Conservation (phyloP, 2,797 vertebrate species). For the Phyllotis vaccarum region DNA sequence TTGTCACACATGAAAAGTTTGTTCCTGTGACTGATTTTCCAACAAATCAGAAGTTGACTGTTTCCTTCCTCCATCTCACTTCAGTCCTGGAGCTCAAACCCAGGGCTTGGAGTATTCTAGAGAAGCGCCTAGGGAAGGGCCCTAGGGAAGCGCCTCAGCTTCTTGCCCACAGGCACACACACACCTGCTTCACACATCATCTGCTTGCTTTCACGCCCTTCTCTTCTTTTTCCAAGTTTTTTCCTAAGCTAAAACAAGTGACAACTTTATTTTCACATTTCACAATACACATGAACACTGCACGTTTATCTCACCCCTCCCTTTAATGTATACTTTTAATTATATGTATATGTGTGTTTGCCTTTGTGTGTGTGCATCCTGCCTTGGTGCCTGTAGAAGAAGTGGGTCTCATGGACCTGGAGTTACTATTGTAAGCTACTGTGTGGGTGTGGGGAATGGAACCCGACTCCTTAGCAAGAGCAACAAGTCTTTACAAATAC, state of each 20-base stretch:
- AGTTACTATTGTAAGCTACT: background rate
- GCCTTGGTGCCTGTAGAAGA: background rate
- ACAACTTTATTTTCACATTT: background rate
- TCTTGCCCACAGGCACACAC: too few relatives aligned
- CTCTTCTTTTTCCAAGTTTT: background rate
- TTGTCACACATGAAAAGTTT: background rate
- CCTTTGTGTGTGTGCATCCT: background rate
- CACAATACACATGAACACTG: background rate
- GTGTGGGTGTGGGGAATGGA: background rate
- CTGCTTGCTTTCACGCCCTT: background rate
- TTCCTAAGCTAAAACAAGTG: background rate
- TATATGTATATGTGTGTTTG: background rate
- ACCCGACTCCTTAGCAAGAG: background rate
- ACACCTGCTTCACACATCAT: background rate
- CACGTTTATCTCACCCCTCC: background rate
- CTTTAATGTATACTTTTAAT: background rate
- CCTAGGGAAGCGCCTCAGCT: too few relatives aligned
- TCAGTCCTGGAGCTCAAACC: background rate
- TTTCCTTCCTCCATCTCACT: background rate
- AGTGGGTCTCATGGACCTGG: background rate
- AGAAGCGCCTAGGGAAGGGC: background rate
- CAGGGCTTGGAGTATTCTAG: background rate
- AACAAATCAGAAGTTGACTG: background rate
- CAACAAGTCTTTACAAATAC: background rate
- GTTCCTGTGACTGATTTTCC: background rate